These are phyloP conservation scores for Poecilobothrus nobilitatus DNA, from an alignment of 2,888 invertebrate genomes.

Conservation along the genomic window DNA sequence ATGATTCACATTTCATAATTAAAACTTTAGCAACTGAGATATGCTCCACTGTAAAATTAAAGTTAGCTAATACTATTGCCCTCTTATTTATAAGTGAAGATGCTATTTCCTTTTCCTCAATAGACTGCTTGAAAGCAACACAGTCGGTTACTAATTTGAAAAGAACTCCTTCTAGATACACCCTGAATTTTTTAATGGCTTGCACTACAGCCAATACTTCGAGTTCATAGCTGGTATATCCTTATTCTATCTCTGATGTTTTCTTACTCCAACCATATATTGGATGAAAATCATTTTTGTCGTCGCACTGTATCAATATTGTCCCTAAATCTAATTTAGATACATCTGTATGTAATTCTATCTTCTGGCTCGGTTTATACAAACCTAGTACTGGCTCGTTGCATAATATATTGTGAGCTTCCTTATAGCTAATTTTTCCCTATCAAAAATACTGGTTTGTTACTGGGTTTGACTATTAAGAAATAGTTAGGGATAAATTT, in stretches of 20 bases:
- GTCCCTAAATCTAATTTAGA: slow-evolving; percentile 16
- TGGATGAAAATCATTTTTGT: slow-evolving; percentile 11
- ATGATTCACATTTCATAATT: too few relatives aligned
- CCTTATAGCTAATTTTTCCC: slow-evolving; percentile 22
- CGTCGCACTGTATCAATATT: background rate
- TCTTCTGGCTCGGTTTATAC: background rate
- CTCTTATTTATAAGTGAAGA: slow-evolving; percentile 18
- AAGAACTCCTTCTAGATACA: background rate
- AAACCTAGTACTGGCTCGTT: background rate
- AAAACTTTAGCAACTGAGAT: too few relatives aligned
- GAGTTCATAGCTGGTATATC: slow-evolving; percentile 30
- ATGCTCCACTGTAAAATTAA: slow-evolving; percentile 24
- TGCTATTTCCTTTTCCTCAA: slow-evolving; percentile 28
- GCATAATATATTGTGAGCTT: slow-evolving; percentile 16
- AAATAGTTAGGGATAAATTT: slow-evolving; percentile 25
- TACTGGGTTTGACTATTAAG: slow-evolving; percentile 21
- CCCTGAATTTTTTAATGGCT: slow-evolving; percentile 12
- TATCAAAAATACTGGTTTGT: slow-evolving; percentile 22
- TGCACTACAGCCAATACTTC: slow-evolving; percentile 12
- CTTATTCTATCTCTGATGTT: slow-evolving; percentile 22
- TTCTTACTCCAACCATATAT: slow-evolving; percentile 9
- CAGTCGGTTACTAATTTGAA: slow-evolving; percentile 13
- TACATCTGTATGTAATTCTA: slow-evolving; percentile 11
- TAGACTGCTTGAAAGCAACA: slow-evolving; percentile 1
- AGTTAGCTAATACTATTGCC: slow-evolving; percentile 23